A percentile compares a stretch with the other conserved stretches of the same genome.
phyloP scores from a whole-genome alignment of 2,113 vertebrate genomes.

The Scalopus aquaticus region DNA sequence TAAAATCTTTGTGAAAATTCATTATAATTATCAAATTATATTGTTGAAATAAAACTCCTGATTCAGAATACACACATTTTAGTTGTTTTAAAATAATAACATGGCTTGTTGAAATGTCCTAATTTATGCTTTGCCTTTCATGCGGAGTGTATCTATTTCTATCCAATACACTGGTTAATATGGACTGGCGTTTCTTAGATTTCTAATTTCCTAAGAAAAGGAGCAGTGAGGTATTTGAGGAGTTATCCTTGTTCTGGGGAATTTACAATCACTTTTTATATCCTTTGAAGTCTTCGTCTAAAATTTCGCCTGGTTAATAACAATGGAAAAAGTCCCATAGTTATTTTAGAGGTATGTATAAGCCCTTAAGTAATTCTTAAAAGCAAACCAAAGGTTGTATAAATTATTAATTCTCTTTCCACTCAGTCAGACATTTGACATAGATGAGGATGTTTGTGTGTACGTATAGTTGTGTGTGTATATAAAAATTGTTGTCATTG shows the following conservation, averaged over 20 bases:
- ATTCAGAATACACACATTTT: neutral
- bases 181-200: neutral
- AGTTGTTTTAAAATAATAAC: neutral
- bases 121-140: neutral
- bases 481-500: neutral
- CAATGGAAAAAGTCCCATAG: neutral
- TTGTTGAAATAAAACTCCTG: neutral
- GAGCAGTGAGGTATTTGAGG: neutral
- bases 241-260: neutral
- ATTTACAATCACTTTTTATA: neutral
- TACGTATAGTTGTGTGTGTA: neutral
- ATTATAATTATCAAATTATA: neutral
- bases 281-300: neutral
- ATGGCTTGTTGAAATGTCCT: neutral
- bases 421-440: neutral
- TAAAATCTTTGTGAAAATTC: neutral
- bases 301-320: neutral
- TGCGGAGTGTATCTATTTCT: neutral
- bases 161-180: neutral
- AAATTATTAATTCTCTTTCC: neutral
- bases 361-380: neutral
- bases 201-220: slow-evolving; percentile 20
- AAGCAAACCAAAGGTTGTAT: neutral
- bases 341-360: neutral
- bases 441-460: neutral